phyloP scores from a whole-genome alignment of 2,888 invertebrate species.

The Hetaerina titia region DNA sequence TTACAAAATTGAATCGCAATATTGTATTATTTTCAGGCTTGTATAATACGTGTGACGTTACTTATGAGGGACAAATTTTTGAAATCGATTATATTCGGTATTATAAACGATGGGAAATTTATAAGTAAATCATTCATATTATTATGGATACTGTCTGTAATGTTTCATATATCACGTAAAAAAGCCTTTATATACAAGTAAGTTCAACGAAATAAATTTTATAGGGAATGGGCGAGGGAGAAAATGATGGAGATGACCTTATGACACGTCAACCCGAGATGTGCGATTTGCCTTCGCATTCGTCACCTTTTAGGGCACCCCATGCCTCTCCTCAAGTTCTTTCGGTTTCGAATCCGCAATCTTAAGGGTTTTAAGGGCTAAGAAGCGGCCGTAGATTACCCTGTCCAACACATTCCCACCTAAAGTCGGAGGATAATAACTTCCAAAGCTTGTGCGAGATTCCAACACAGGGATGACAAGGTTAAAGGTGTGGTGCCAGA shows the following conservation, averaged over 20 bases:
- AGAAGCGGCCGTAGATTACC: neutral
- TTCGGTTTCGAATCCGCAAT: neutral
- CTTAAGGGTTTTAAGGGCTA: neutral
- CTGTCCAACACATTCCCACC: neutral
- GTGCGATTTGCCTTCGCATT: neutral
- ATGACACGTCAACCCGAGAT: neutral
- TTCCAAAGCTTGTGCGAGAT: neutral
- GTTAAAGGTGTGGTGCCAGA: neutral
- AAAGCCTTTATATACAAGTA: too few species aligned
- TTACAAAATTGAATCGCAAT: too few species aligned
- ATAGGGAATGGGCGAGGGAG: too few species aligned
- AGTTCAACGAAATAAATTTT: too few species aligned
- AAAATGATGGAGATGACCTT: neutral
- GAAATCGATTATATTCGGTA: too few species aligned
- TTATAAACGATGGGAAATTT: too few species aligned
- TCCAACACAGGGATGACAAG: neutral
- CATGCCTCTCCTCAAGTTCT: neutral
- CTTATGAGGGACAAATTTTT: too few species aligned
- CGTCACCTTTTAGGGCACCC: neutral
- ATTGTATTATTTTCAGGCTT: too few species aligned
- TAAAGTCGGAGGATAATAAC: neutral
- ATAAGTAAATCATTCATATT: too few species aligned
- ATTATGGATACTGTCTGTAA: too few species aligned
- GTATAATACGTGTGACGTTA: too few species aligned
- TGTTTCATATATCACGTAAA: too few species aligned